Evolutionary conservation across 1,140 invertebrate species (phyloP).

Genomic region (Tetramorium alpestre): DNA sequence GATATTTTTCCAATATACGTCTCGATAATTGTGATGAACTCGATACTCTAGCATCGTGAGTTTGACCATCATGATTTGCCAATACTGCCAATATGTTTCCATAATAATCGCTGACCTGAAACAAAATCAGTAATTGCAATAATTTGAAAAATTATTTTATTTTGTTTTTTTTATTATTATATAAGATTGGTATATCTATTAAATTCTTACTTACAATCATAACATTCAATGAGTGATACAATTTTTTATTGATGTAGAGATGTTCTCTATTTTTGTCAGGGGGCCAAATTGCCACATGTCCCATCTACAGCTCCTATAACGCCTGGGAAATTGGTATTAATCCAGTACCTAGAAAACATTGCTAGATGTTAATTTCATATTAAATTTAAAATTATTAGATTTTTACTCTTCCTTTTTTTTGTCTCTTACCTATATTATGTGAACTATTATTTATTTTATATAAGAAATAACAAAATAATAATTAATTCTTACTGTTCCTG

Average conservation of each 20-base stretch:
- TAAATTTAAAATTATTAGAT: too few species aligned
- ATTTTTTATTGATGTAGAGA: conserved; percentile 1
- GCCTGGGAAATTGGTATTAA: background rate
- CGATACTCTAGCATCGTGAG: conserved; percentile 17
- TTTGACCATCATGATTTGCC: conserved; percentile 1
- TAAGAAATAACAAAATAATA: too few species aligned
- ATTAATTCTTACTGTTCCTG: background rate
- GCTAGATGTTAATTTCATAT: too few species aligned
- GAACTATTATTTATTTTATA: too few species aligned
- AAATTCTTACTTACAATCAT: conserved; percentile 1
- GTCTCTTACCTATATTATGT: too few species aligned
- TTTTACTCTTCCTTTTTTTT: too few species aligned
- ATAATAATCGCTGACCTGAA: conserved; percentile 17
- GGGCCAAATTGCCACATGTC: background rate
- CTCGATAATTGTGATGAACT: background rate
- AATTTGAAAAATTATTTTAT: too few species aligned
- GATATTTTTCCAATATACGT: background rate
- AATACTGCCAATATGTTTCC: background rate
- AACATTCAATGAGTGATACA: background rate
- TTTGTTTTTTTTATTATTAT: too few species aligned
- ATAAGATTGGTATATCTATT: too few species aligned
- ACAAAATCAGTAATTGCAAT: too few species aligned
- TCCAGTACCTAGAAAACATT: background rate
- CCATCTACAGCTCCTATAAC: background rate
- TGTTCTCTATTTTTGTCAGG: background rate